These are phyloP conservation scores for Sitophilus oryzae DNA, from an alignment of 1,140 invertebrate species.

Conservation along the genomic window DNA sequence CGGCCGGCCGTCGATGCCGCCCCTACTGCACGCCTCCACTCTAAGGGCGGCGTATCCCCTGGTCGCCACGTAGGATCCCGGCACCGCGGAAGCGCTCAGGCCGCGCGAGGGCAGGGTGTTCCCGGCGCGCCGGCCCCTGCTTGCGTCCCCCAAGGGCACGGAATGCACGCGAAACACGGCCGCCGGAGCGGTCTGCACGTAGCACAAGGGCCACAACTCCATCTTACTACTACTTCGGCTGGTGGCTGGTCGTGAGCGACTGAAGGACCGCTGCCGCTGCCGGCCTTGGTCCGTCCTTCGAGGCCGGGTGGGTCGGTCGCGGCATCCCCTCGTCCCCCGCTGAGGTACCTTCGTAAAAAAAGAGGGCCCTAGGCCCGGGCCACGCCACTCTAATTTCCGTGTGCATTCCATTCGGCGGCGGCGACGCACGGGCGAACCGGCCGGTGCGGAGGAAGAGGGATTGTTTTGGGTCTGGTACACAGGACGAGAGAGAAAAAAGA, in stretches of 20 bases:
- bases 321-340: conserved; percentile 9
- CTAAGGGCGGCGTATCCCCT: conserved; percentile 9
- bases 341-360: neutral
- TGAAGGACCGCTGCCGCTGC: conserved; percentile 7
- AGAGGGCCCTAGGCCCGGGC: conserved; percentile 36
- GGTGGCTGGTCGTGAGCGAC: neutral
- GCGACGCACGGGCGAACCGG: no score
- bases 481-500: no score
- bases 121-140: conserved; percentile 34
- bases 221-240: no score
- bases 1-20: conserved; percentile 30
- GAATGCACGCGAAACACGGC: conserved; percentile 52
- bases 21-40: conserved; percentile 22
- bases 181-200: conserved; percentile 44
- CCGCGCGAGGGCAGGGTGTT: conserved; percentile 41
- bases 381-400: conserved; percentile 53
- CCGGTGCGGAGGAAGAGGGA: conserved; percentile 28
- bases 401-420: conserved; percentile 49
- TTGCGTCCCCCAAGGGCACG: conserved; percentile 42
- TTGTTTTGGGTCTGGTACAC: conserved; percentile 18
- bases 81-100: conserved; percentile 43
- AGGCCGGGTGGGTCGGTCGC: conserved; percentile 33
- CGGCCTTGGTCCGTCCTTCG: conserved; percentile 47
- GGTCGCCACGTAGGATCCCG: conserved; percentile 39
- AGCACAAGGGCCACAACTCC: conserved; percentile 43